Base-by-base conservation (phyloP, 2,797 vertebrate genomes). In the Smutsia gigantea region DNA sequence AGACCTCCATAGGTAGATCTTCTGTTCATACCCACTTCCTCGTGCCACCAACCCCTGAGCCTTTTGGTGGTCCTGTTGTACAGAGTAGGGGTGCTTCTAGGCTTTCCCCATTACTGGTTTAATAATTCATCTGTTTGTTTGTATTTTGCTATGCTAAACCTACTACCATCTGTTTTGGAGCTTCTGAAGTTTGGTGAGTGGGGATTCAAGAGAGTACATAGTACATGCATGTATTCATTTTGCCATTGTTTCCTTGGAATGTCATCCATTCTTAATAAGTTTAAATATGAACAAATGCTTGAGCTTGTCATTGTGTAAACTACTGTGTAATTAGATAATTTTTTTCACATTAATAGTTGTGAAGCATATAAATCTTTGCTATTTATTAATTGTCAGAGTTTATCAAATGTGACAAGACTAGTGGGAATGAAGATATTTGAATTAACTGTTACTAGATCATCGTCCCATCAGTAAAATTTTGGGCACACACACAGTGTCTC, bases 231-330 rank as follows among this genome's bases (percentile, higher is more conserved):
- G 1, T 57, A 19, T 96, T 93, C 53, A 53, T 2, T 66, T 87
- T 89, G 66, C 57, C 34, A 10, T 93, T 37, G 88, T 95, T 96
- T 86, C 51, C 23, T 84, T 94, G 21, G 46, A 78, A 89, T 87
- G 8, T 64, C 71, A 72, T 75, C 53, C 39, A 42, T 95, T 90
- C 39, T 61, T 95, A 92, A 23, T 94, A 87, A 57, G 9, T 68
- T 91, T 93, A 96, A 92, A 55, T 81, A 64, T 64, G 66, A 81
- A 63, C n/a, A 91, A 83, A 92, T 87, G 71, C 42, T 91, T 77
- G 27, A 86, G 25, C 61, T 77, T 90, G 31, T 90, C 46, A 34
- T 57, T 94, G 17, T 87, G 31, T 68, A 87, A 87, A 37, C 8
- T 63, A 72, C 29, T 78, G 18, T 61, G 49, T 87, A 87, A 77